A percentile compares a stretch with the other conserved stretches of the same genome.
phyloP scores from a whole-genome alignment of 2,888 invertebrate species.

The Platypus cylindrus region DNA sequence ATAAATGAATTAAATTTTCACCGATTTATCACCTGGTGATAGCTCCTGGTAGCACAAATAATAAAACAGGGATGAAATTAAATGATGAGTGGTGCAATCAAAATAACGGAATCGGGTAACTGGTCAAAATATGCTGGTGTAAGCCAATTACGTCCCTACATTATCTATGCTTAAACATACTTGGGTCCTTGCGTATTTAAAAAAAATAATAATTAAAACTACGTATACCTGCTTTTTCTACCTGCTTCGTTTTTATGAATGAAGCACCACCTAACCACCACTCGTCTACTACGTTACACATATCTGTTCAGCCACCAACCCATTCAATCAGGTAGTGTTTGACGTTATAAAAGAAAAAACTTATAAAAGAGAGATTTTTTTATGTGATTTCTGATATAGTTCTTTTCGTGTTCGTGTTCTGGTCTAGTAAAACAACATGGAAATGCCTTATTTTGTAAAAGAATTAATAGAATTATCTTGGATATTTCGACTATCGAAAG shows the following conservation, averaged over 20 bases:
- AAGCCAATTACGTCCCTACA: slow-evolving; percentile 22
- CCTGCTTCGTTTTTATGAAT: slow-evolving; percentile 36
- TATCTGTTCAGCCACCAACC: no score
- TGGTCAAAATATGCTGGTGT: slow-evolving; percentile 27
- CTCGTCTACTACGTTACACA: no score
- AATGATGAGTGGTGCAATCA: slow-evolving; percentile 20
- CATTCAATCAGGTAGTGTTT: no score
- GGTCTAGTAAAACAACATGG: slow-evolving; percentile 22
- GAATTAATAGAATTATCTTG: slow-evolving; percentile 26
- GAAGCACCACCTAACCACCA: no score
- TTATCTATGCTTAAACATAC: slow-evolving; percentile 15
- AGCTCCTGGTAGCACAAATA: no score
- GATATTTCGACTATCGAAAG: slow-evolving; percentile 24
- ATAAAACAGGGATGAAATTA: no score
- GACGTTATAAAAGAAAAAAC: no score
- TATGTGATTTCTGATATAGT: no score
- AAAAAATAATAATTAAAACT: no score
- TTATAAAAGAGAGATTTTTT: no score
- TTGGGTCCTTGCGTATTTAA: slow-evolving; percentile 20
- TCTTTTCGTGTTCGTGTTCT: slow-evolving; percentile 2
- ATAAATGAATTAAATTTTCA: no score
- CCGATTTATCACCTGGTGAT: no score
- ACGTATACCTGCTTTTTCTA: slow-evolving; percentile 31
- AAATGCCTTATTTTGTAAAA: slow-evolving; percentile 26
- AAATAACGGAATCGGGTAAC: slow-evolving; percentile 26